phyloP scores from a whole-genome alignment of 2,797 vertebrate genomes.

The Neosalanx taihuensis region DNA sequence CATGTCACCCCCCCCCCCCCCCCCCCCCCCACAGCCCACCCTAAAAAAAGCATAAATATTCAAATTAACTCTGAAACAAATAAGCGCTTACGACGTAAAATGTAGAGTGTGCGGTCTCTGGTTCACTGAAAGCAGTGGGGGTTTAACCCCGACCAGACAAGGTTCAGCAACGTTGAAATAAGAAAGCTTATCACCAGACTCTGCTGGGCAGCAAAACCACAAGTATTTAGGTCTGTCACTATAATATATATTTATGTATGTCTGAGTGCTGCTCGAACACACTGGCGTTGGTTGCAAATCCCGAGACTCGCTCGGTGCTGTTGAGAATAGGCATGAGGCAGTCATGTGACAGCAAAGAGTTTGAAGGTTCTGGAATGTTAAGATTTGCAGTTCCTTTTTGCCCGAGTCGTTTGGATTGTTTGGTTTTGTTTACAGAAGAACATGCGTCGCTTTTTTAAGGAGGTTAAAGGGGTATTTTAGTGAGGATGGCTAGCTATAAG shows the following conservation, averaged over 20 bases:
- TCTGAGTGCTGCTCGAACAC: conserved; percentile 53
- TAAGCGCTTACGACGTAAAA: conserved; percentile 65
- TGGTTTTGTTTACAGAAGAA: not conserved
- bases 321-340: conserved; percentile 39
- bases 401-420: not conserved
- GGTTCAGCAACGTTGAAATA: conserved; percentile 16
- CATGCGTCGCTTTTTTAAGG: not conserved
- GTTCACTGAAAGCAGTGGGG: too few species aligned
- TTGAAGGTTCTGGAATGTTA: conserved; percentile 11
- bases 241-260: conserved; percentile 54
- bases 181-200: conserved; percentile 20
- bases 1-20: conserved; percentile 43
- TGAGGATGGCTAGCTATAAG: not conserved
- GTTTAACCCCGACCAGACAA: too few species aligned
- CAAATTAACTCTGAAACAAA: conserved; percentile 48
- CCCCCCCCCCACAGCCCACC: too few species aligned
- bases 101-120: conserved; percentile 37
- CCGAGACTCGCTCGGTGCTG: conserved; percentile 37
- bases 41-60: conserved; percentile 30
- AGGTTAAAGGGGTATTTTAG: not conserved
- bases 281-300: conserved; percentile 8
- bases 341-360: conserved; percentile 30
- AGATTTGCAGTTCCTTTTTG: not conserved
- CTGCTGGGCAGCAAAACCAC: conserved; percentile 43
- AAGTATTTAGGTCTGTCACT: conserved; percentile 49